Percentiles rank a stretch among this genome's conserved stretches.
These are phyloP conservation scores for Argopecten irradians DNA, from an alignment of 1,140 invertebrate species.

Conservation along the genomic window DNA sequence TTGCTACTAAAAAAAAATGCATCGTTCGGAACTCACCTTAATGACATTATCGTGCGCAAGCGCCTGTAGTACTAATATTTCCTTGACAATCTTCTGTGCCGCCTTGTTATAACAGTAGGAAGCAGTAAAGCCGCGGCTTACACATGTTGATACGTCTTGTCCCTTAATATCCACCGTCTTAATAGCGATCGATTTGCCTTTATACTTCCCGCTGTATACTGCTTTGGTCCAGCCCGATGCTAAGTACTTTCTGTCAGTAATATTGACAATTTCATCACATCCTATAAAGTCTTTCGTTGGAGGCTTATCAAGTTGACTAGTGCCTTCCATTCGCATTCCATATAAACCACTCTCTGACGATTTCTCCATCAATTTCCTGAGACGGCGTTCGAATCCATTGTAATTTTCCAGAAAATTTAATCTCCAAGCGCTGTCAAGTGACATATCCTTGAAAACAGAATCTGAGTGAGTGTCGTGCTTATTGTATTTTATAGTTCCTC, in stretches of 20 bases:
- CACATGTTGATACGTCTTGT: constrained; percentile 75
- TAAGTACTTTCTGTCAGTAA: constrained; percentile 66
- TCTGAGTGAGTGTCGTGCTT: neutral
- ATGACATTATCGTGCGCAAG: constrained; percentile 71
- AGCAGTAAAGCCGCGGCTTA: constrained; percentile 59
- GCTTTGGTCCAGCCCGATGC: constrained; percentile 79
- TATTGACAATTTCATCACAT: constrained; percentile 66
- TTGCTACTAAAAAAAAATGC: neutral
- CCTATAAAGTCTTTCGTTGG: constrained; percentile 55
- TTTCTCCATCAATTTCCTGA: constrained; percentile 64
- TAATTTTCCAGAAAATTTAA: constrained; percentile 34
- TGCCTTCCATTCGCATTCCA: constrained; percentile 39
- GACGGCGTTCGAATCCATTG: constrained; percentile 59
- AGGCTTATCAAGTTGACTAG: constrained; percentile 39
- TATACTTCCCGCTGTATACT: constrained; percentile 74
- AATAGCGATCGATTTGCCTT: constrained; percentile 73
- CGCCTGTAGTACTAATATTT: constrained; percentile 72
- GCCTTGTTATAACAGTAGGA: constrained; percentile 74
- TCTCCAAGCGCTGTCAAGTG: constrained; percentile 5
- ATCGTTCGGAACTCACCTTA: constrained; percentile 65
- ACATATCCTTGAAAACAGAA: constrained; percentile 20
- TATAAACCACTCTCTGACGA: constrained; percentile 49
- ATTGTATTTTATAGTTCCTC: constrained; percentile 34
- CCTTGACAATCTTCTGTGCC: constrained; percentile 76
- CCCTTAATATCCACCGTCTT: constrained; percentile 78